phyloP scores from a whole-genome alignment of 2,797 vertebrate species.

The Notolabrus celidotus region DNA sequence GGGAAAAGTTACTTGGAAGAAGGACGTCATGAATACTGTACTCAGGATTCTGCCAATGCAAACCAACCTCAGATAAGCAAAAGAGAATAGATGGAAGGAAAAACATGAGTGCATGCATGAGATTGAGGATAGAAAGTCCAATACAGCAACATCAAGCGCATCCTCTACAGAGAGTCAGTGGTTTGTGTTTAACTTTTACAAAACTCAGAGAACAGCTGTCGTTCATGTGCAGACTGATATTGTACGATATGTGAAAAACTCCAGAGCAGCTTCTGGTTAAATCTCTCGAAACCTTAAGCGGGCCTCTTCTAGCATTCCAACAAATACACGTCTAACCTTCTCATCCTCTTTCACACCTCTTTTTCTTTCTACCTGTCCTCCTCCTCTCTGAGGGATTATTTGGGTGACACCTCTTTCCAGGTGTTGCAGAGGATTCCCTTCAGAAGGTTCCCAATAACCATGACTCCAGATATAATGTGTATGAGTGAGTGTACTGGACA shows the following conservation, averaged over 20 bases:
- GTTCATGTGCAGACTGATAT: background rate
- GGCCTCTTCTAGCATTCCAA: background rate
- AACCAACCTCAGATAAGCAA: too few relatives aligned
- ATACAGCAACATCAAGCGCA: too few relatives aligned
- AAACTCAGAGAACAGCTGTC: background rate
- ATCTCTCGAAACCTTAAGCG: too few relatives aligned
- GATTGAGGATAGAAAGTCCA: constrained; percentile 1
- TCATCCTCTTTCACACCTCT: background rate
- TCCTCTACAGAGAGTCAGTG: too few relatives aligned
- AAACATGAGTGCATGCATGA: background rate
- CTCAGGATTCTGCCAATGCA: background rate
- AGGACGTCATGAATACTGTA: background rate
- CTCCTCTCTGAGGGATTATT: background rate
- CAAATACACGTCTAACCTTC: background rate
- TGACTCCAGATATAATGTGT: too few relatives aligned
- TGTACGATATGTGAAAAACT: too few relatives aligned
- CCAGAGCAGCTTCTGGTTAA: too few relatives aligned
- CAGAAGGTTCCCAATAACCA: too few relatives aligned
- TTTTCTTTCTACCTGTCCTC: background rate
- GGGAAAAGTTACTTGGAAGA: background rate
- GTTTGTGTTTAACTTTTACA: too few relatives aligned
- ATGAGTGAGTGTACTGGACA: too few relatives aligned
- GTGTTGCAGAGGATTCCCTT: too few relatives aligned
- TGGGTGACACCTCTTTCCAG: too few relatives aligned
- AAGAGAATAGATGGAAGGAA: background rate